Percentiles rank a stretch among this genome's conserved stretches.
Conservation (phyloP, 2,797 vertebrate species). For the Phoebastria nigripes region DNA sequence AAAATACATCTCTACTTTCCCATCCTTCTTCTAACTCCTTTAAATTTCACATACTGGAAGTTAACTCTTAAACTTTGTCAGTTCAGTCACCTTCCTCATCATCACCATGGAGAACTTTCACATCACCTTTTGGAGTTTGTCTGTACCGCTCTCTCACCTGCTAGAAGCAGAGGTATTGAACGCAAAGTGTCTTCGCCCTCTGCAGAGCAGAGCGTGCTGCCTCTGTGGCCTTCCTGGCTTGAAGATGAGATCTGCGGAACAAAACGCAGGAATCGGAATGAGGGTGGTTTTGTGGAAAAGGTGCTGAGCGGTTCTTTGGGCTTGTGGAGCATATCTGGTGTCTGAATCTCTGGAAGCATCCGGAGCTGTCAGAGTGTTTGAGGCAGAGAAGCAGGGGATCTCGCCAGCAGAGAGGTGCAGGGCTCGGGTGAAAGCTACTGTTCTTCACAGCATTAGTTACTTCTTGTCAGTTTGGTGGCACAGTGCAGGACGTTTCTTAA, state of each 20-base stretch:
- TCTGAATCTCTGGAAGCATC: neutral
- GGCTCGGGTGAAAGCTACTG: neutral
- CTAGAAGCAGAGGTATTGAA: neutral
- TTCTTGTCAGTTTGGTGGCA: neutral
- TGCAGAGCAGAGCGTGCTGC: neutral
- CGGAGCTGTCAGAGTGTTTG: neutral
- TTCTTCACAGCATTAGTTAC: neutral
- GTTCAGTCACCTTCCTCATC: neutral
- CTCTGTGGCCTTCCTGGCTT: neutral
- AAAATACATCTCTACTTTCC: neutral
- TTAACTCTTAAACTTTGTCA: neutral
- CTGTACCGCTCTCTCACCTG: accelerated
- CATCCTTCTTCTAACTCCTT: neutral
- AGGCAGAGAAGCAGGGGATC: neutral
- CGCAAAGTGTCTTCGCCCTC: neutral
- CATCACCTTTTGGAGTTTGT: neutral
- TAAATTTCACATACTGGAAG: neutral
- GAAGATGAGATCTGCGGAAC: neutral
- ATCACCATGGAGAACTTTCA: neutral
- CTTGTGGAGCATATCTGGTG: neutral
- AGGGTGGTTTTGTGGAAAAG: neutral
- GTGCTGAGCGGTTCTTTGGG: neutral
- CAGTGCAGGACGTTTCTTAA: neutral
- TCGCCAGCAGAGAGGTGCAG: neutral
- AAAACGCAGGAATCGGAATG: accelerated